Evolutionary conservation across 2,888 invertebrate species (phyloP), one percentile per base, ranked within the genome.

Genomic region (Cabera pusaria): DNA sequence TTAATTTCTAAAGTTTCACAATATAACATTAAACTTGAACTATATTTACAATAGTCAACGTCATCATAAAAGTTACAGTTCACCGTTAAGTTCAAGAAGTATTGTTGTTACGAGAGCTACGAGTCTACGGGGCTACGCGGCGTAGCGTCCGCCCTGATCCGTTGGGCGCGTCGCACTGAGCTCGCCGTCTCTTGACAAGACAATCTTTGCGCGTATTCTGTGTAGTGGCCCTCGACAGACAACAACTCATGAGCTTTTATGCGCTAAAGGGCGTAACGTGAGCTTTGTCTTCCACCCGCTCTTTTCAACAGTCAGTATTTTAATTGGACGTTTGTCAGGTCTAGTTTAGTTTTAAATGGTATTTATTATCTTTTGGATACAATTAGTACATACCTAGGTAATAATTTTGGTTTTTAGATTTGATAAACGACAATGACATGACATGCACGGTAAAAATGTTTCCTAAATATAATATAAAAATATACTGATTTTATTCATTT

Each of bases 241-340:
- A 83, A 81, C 80, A 80, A 82, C 78, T 81, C 76, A 75, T 71
- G 72, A 76, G 82, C 81, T 76, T 79, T 83, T 72, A 72, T 72
- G 73, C 69, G 73, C 73, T 77, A 80, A 80, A 72, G 60, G 68
- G 54, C 61, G 69, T 75, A 69, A 77, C 72, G 61, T 25, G 69
- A 72, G 74, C 75, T 77, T 84, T 83, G 80, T 79, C 72, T 78
- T 68, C 52, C 58, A 44, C 54, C 58, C 65, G 52, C 60, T 65
- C 67, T 64, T 69, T 73, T 72, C 64, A 60, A 60, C 45, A 63
- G 60, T 59, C 64, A 59, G 59, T 57, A 52, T 57, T 56, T 56
- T 69, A 70, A 70, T 70, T 69, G 64, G 50, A 31, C 37, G 50
- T 41, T 62, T 22, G 32, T 17, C 7, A 16, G 11, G 6, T 31